Evolutionary conservation across 2,888 invertebrate species (phyloP), one percentile per base, ranked within the genome.

Genomic region (Acanthoscelides obtectus): DNA sequence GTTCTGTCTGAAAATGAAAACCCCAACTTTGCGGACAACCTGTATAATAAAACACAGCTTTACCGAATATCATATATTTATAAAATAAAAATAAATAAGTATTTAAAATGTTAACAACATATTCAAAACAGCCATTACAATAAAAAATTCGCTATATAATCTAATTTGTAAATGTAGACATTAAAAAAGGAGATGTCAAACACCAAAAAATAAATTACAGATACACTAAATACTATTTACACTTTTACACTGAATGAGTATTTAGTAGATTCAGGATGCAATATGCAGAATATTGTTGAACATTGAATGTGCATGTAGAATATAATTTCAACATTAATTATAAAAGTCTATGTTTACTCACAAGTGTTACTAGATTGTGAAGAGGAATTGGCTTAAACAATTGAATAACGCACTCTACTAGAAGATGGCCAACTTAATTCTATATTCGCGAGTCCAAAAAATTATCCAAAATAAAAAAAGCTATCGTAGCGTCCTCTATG

Each of bases 41-140:
- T n/a, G n/a, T n/a, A n/a, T n/a, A 45, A 45, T 45, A 45, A 45
- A 12, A 45, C 45, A 6, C 45, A 12, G 17, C 6, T 45, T 45
- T 45, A 45, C 45, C 3, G 45, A 45, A 45, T 3, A 45, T 45
- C n/a, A 72, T 76, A 72, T 77, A 76, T 76, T 75, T 77, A 75
- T 74, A 75, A 78, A 77, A 77, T 77, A 75, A 76, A 77, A 77
- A 76, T 77, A 78, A 78, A 77, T 77, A 76, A 73, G 71, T 72
- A 74, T 69, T 70, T 70, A 73, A 75, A 74, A 72, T 70, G 75
- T 78, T 76, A 76, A 77, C 77, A 78, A 78, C 76, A 76, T 72
- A 75, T 72, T 75, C 73, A 77, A 78, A 77, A 78, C 75, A 76
- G 45, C 45, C 45, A 17, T 12, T 77, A 77, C 74, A 76, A 69